Conservation (phyloP, 2,113 vertebrate species). For the Rhipidura dahli region DNA sequence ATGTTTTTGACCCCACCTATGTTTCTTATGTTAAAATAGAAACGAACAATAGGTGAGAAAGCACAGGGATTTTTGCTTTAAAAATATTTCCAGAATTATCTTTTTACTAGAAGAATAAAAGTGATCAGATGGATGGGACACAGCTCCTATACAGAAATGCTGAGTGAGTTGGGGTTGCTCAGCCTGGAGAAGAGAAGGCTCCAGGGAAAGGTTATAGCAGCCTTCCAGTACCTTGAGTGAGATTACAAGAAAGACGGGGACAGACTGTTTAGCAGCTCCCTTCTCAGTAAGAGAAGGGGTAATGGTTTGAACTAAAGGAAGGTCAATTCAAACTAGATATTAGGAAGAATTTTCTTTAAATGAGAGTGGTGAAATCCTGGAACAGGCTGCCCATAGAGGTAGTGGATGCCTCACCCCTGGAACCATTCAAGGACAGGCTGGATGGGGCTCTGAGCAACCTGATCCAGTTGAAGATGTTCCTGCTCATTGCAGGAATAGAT, state of each 20-base stretch:
- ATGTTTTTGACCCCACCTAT: neutral
- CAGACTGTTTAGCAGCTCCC: neutral
- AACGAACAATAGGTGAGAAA: neutral
- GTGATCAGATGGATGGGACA: neutral
- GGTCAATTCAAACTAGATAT: neutral
- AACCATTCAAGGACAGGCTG: neutral
- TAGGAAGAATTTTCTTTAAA: neutral
- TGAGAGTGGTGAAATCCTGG: neutral
- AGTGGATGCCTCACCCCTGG: too few species aligned
- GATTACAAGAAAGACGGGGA: neutral
- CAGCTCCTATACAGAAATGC: neutral
- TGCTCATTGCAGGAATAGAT: neutral
- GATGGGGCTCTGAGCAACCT: neutral
- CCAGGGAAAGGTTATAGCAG: neutral
- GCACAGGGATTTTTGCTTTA: neutral
- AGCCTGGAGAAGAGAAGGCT: neutral
- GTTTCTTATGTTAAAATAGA: neutral
- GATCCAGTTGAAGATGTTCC: neutral
- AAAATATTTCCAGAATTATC: neutral
- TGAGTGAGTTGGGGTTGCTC: neutral
- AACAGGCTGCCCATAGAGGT: neutral
- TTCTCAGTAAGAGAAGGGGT: neutral
- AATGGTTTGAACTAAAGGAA: neutral
- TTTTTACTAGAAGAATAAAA: neutral
- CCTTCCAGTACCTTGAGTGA: neutral